Evolutionary conservation across 2,888 invertebrate species (phyloP), one percentile per base, ranked within the genome.

Genomic region (Zaprionus obscuricornis): DNA sequence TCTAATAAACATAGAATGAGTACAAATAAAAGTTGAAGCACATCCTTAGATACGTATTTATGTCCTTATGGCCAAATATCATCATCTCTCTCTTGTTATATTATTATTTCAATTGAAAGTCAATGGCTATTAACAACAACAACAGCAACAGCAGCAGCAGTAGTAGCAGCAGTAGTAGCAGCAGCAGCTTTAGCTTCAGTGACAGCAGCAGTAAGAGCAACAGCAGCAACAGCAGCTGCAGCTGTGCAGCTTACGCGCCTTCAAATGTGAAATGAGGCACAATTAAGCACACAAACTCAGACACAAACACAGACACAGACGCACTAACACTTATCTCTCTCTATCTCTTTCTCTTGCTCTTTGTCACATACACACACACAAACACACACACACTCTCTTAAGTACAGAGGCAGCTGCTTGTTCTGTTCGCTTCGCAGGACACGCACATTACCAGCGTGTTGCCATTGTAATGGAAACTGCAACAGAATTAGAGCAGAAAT

Each of bases 401-500:
- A 10, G 11, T 14, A 13, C 18, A 14, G 27, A 20, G 17, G 16
- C 34, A 17, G 8, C 47, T 47, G 27, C 31, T 20, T 11, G 5
- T 37, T 20, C 29, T 56, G 26, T 39, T 40, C 24, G 57, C 33
- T 14, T 22, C 24, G 16, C 40, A 58, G 52, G 49, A 59, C 59
- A 45, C 40, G 29, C 60, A 59, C 45, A 70, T 62, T 68, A 52
- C 16, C 51, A 63, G 42, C 46, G 72, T 50, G 31, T 60, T 56
- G 52, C 51, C 42, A 34, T 55, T 70, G 63, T 42, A 55, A 68
- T 45, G 43, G 58, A 47, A 74, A 50, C 58, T 79, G 63, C 60
- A 65, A 63, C 57, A 50, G 66, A 84, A 69, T 64, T 85, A 66
- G 69, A 79, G 81, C 78, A 78, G 69, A 85, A 78, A 74, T 69